A percentile compares a stretch with the other conserved stretches of the same genome.
phyloP scores from a whole-genome alignment of 2,113 vertebrate genomes.

The Tilapia sparmanii region DNA sequence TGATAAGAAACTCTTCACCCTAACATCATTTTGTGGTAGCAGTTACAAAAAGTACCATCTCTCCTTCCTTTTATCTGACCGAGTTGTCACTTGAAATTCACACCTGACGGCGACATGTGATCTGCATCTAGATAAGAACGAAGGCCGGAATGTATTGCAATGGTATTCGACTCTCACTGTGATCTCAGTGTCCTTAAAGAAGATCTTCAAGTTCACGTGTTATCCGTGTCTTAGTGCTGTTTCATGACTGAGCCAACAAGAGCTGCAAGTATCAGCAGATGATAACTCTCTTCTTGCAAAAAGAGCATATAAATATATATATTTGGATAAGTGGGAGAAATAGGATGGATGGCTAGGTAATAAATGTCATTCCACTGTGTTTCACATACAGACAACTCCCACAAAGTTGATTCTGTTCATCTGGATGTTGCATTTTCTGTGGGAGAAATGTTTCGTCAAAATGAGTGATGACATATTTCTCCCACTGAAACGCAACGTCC shows the following conservation, averaged over 20 bases:
- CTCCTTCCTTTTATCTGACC: not conserved
- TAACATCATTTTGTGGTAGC: not conserved
- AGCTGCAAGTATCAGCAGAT: not conserved
- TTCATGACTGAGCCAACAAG: not conserved
- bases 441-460: not conserved
- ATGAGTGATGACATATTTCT: not conserved
- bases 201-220: not conserved
- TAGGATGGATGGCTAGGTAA: not conserved
- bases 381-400: not conserved
- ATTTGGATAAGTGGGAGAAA: not conserved
- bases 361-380: not conserved
- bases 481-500: not conserved
- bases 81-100: not conserved
- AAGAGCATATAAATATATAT: not conserved
- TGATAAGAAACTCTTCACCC: not conserved
- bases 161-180: not conserved
- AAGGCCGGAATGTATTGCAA: not conserved
- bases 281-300: not conserved
- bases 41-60: not conserved
- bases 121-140: not conserved
- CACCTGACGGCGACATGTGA: not conserved
- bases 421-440: not conserved
- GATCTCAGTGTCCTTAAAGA: not conserved
- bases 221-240: not conserved
- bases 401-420: not conserved